Evolutionary conservation across 2,113 vertebrate genomes (phyloP).

Genomic region (Vulpes vulpes): DNA sequence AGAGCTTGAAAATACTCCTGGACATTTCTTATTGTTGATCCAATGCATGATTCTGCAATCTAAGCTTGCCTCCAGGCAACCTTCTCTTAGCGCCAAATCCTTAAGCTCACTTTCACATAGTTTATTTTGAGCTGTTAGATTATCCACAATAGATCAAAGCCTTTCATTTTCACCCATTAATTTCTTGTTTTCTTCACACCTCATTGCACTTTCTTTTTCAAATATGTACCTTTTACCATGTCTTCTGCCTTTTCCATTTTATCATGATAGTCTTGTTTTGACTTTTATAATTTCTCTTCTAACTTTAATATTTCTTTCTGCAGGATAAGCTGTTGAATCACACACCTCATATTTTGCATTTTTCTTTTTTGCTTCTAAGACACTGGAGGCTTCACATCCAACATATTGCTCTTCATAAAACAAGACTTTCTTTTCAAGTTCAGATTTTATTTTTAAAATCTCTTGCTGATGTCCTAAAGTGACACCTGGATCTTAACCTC

Average conservation of each 20-base stretch:
- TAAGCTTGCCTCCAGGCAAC: conserved; percentile 96
- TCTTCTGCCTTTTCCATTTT: conserved; percentile 92
- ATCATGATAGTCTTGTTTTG: conserved; percentile 91
- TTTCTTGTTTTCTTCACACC: conserved; percentile 93
- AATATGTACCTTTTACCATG: conserved; percentile 91
- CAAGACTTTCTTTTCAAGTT: conserved; percentile 94
- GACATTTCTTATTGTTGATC: conserved; percentile 96
- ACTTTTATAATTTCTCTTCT: conserved; percentile 94
- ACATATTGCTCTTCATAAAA: conserved; percentile 94
- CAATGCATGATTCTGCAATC: conserved; percentile 95
- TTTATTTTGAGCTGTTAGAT: conserved; percentile 92
- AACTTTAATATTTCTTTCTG: conserved; percentile 93
- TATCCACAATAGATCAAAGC: conserved; percentile 93
- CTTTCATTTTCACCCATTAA: conserved; percentile 92
- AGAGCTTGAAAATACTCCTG: conserved; percentile 95
- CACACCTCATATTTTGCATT: conserved; percentile 92
- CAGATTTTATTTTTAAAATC: conserved; percentile 91
- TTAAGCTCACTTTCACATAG: conserved; percentile 94
- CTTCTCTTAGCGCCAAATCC: conserved; percentile 93
- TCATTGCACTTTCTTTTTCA: conserved; percentile 91
- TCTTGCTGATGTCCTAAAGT: conserved; percentile 92
- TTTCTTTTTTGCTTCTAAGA: conserved; percentile 90
- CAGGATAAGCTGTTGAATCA: conserved; percentile 92
- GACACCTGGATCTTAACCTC: conserved; percentile 85
- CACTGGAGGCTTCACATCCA: conserved; percentile 90